Percentiles rank a stretch among this genome's conserved stretches.
These are phyloP conservation scores for Xanthorhoe designata DNA, from an alignment of 2,888 invertebrate genomes.

Conservation along the genomic window DNA sequence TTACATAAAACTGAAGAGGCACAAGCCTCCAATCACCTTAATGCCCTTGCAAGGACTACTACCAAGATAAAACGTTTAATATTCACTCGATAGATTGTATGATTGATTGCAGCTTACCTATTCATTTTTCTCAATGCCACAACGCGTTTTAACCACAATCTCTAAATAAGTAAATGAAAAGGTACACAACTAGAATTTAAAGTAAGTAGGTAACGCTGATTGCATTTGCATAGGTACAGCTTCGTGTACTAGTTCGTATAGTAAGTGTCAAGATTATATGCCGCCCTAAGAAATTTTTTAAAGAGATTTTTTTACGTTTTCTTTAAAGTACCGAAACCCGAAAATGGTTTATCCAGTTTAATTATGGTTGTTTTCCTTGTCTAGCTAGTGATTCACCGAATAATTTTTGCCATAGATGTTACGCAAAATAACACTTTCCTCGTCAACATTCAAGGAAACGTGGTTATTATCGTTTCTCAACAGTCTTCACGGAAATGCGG, in stretches of 20 bases:
- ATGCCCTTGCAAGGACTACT: neutral
- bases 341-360: constrained; percentile 1
- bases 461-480: constrained; percentile 5
- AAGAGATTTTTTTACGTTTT: too few relatives aligned
- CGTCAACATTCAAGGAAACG: constrained; percentile 15
- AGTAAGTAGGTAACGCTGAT: too few relatives aligned
- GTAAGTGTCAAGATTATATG: too few relatives aligned
- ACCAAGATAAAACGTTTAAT: neutral
- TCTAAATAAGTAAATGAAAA: neutral
- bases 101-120: neutral
- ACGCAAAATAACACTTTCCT: constrained; percentile 10
- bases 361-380: neutral
- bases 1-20: too few relatives aligned
- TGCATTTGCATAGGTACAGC: too few relatives aligned
- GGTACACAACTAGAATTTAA: too few relatives aligned
- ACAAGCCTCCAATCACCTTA: neutral
- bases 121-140: neutral
- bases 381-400: constrained; percentile 17
- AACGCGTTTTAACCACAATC: neutral
- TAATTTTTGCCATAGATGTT: constrained; percentile 1
- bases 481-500: constrained; percentile 26
- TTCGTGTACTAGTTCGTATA: too few relatives aligned
- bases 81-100: neutral
- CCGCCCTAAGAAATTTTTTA: too few relatives aligned
- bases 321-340: neutral